Percentiles rank a stretch among this genome's conserved stretches.
Evolutionary conservation across 2,888 invertebrate genomes (phyloP).

Genomic region (Ellobium chinense): DNA sequence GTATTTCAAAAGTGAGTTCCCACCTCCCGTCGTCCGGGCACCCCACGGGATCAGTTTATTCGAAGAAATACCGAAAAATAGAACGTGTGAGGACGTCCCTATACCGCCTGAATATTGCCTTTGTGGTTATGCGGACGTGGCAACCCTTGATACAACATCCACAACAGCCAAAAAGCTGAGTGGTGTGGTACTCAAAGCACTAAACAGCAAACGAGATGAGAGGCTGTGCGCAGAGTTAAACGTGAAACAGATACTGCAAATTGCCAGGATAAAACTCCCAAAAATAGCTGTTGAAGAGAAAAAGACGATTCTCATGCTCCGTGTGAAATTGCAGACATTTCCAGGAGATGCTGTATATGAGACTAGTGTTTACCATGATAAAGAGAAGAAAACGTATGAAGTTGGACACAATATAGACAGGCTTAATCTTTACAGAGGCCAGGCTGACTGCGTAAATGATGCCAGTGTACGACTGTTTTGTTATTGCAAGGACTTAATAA

Average conservation of each 20-base stretch:
- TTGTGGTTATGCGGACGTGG: conserved; percentile 79
- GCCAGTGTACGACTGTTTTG: conserved; percentile 73
- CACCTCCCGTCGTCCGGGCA: conserved; percentile 23
- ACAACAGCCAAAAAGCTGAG: conserved; percentile 82
- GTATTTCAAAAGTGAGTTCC: conserved; percentile 52
- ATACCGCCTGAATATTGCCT: conserved; percentile 86
- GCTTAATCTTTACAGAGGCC: conserved; percentile 78
- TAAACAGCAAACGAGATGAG: conserved; percentile 83
- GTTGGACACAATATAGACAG: conserved; percentile 84
- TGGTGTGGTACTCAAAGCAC: conserved; percentile 82
- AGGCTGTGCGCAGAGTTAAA: conserved; percentile 79
- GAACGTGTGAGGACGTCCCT: conserved; percentile 89
- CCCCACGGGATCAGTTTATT: conserved; percentile 85
- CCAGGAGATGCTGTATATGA: conserved; percentile 89
- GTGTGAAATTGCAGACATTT: conserved; percentile 83
- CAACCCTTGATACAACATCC: conserved; percentile 71
- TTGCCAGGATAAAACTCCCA: conserved; percentile 81
- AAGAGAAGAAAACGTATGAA: conserved; percentile 82
- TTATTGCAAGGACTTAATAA: conserved; percentile 65
- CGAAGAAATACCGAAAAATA: no score
- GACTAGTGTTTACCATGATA: conserved; percentile 87
- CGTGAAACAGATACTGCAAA: conserved; percentile 84
- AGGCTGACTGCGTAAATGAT: conserved; percentile 76
- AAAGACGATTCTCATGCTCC: conserved; percentile 77
- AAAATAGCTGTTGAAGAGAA: conserved; percentile 53